Base-by-base conservation (phyloP, 2,888 invertebrate genomes). In the Aspidapion aeneum region DNA sequence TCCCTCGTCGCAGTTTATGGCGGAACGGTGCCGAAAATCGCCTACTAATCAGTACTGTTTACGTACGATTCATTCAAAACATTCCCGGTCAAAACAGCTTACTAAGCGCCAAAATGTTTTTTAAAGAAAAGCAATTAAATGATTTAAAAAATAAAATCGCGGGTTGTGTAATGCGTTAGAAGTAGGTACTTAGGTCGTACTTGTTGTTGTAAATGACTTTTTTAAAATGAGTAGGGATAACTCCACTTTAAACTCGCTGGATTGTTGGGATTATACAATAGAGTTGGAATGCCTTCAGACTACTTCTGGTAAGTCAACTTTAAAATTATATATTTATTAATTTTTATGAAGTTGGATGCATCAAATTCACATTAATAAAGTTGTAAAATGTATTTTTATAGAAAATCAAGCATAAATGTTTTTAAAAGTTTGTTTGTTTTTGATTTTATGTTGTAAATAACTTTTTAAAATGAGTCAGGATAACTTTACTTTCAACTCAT, bases 261-360 rank as follows among this genome's bases (percentile, higher is more conserved):
- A 92, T 78, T 87, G 87, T 74, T 93, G 92, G 92, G 92, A 92
- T 84, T 93, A 92, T 78, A 89, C 90, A 57, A 90, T 92, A 72
- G 92, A 92, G 78, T 81, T 92, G 80, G 91, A 91, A 78, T 91
- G 90, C 78, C 82, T 91, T 72, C 86, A 89, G 78, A 90, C 89
- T 73, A 87, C 87, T 68, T 87, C 90, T 90, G 90, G 90, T 90
- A 63, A 62, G 66, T 60, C 56, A 7, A 21, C 18, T 12, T 52
- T n/a, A n/a, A 5, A 5, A n/a, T n/a, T n/a, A n/a, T n/a, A n/a
- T n/a, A n/a, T n/a, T n/a, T n/a, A n/a, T n/a, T n/a, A n/a, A n/a
- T n/a, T n/a, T n/a, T n/a, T n/a, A n/a, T n/a, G n/a, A n/a, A n/a
- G n/a, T n/a, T n/a, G n/a, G n/a, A n/a, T n/a, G n/a, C n/a, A n/a